Percentiles rank a stretch among this genome's conserved stretches.
Evolutionary conservation across 2,113 vertebrate genomes (phyloP).

Genomic region (Fregetta grallaria): DNA sequence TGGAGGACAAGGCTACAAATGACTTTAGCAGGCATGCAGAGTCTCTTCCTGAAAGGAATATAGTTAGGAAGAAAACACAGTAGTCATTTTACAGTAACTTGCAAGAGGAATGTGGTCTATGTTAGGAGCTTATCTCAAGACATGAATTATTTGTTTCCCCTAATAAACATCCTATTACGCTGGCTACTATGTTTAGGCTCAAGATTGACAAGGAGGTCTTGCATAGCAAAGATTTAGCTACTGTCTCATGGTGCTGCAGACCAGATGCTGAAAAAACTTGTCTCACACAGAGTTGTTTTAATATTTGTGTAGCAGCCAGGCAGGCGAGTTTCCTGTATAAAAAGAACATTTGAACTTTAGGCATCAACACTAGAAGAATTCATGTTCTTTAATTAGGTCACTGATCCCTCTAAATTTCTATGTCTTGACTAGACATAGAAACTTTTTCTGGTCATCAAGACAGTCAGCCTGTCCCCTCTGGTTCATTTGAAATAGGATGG

Average conservation of each 20-base stretch:
- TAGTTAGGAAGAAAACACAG: conserved; percentile 1
- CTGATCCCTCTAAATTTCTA: conserved; percentile 19
- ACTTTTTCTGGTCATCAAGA: conserved; percentile 37
- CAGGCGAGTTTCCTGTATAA: conserved; percentile 48
- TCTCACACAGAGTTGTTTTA: conserved; percentile 42
- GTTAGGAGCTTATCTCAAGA: conserved; percentile 29
- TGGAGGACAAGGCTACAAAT: conserved; percentile 21
- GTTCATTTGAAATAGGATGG: background rate
- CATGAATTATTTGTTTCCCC: conserved; percentile 35
- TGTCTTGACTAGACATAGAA: conserved; percentile 19
- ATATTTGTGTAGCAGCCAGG: conserved; percentile 54
- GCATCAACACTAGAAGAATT: conserved; percentile 31
- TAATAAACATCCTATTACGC: conserved; percentile 36
- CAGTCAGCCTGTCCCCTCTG: conserved; percentile 44
- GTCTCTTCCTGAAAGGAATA: conserved; percentile 21
- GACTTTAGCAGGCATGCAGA: conserved; percentile 4
- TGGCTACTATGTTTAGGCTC: conserved; percentile 31
- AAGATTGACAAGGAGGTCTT: conserved; percentile 36
- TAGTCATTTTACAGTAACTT: conserved; percentile 9
- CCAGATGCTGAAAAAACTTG: conserved; percentile 40
- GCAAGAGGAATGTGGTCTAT: background rate
- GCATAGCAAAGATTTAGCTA: conserved; percentile 45
- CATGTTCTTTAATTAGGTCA: conserved; percentile 54
- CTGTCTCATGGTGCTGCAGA: conserved; percentile 17
- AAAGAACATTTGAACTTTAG: conserved; percentile 55